phyloP scores from a whole-genome alignment of 2,888 invertebrate genomes.

The Torymus texanus region DNA sequence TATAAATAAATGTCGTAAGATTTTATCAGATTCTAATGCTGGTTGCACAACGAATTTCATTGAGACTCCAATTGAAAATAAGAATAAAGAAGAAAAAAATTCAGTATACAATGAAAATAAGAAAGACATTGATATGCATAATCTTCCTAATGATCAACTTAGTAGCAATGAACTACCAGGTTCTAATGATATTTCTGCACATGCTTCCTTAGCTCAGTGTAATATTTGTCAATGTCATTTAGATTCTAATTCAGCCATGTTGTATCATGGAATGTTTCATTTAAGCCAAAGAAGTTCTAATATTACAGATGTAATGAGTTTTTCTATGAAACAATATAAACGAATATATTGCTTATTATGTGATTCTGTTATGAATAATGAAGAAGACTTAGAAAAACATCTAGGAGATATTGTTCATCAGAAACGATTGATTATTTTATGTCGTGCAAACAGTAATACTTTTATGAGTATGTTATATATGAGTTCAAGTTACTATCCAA shows the following conservation, averaged over 20 bases:
- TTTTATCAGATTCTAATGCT: conserved; percentile 3
- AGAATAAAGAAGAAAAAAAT: conserved; percentile 3
- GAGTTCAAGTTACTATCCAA: conserved; percentile 28
- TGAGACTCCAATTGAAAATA: conserved; percentile 3
- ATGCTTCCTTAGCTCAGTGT: conserved; percentile 20
- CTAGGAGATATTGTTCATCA: conserved; percentile 33
- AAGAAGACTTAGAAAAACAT: conserved; percentile 43
- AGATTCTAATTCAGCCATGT: conserved; percentile 25
- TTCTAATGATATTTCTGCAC: background rate
- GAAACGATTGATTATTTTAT: conserved; percentile 46
- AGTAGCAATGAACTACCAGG: too few relatives aligned
- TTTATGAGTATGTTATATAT: conserved; percentile 39
- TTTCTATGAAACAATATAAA: conserved; percentile 41
- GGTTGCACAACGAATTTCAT: conserved; percentile 6
- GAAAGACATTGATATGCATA: background rate
- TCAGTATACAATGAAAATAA: background rate
- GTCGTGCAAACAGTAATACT: conserved; percentile 11
- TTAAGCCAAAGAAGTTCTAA: conserved; percentile 45
- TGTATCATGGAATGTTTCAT: conserved; percentile 52
- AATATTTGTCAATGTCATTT: conserved; percentile 41
- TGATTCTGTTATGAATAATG: conserved; percentile 35
- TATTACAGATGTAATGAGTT: conserved; percentile 44
- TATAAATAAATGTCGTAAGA: conserved; percentile 22
- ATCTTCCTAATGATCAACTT: too few relatives aligned
- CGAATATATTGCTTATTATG: conserved; percentile 50